A percentile compares a stretch with the other conserved stretches of the same genome.
Conservation (phyloP, 2,888 invertebrate species). For the Epirrita christyi region DNA sequence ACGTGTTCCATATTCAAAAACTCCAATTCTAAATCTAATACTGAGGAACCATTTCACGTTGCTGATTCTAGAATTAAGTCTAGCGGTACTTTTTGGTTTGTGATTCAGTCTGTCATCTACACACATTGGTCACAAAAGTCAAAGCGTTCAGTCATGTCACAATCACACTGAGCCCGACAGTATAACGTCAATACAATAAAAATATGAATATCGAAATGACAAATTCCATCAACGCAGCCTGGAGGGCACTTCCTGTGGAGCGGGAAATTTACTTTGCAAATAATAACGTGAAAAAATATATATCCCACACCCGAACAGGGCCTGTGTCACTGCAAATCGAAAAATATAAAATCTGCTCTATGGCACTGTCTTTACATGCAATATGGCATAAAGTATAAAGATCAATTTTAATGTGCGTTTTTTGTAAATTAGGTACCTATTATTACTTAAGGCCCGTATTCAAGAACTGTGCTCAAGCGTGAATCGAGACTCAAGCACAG, state of each 20-base stretch:
- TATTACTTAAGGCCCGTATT: too few relatives aligned
- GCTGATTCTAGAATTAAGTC: too few relatives aligned
- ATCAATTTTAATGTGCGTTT: too few relatives aligned
- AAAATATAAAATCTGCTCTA: slow-evolving; percentile 3
- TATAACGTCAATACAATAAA: slow-evolving; percentile 33
- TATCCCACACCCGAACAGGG: slow-evolving; percentile 34
- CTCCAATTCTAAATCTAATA: too few relatives aligned
- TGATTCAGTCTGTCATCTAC: too few relatives aligned
- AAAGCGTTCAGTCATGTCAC: neutral
- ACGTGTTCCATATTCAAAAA: too few relatives aligned
- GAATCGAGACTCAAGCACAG: too few relatives aligned
- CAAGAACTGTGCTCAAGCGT: too few relatives aligned
- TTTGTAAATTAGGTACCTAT: too few relatives aligned
- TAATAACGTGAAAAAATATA: slow-evolving; percentile 47
- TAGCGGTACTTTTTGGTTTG: too few relatives aligned
- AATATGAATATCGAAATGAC: slow-evolving; percentile 41
- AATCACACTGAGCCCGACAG: slow-evolving; percentile 7
- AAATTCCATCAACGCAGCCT: slow-evolving; percentile 38
- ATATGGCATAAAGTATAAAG: neutral
- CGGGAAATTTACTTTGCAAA: slow-evolving; percentile 46
- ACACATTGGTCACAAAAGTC: neutral
- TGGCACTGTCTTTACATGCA: neutral
- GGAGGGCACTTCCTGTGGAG: slow-evolving; percentile 38
- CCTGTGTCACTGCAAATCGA: slow-evolving; percentile 1
- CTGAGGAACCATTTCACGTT: too few relatives aligned